Percentiles rank a stretch among this genome's conserved stretches.
Conservation (phyloP, 2,797 vertebrate genomes). For the Carduelis carduelis region DNA sequence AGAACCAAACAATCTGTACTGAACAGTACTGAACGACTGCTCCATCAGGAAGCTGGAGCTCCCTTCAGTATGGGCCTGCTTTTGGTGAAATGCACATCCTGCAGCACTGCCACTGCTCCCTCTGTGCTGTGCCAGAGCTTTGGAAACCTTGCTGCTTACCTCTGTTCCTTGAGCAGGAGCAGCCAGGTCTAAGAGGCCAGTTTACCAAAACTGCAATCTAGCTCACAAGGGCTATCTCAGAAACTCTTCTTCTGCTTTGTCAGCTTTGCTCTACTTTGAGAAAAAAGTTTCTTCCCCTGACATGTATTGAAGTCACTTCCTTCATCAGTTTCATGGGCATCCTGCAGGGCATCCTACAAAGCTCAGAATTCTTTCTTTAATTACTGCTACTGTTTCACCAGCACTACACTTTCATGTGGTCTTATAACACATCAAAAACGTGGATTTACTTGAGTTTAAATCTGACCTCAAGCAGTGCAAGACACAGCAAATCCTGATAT, state of each 20-base stretch:
- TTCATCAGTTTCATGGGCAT: background rate
- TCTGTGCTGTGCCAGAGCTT: background rate
- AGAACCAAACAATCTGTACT: background rate
- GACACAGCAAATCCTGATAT: background rate
- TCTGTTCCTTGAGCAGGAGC: background rate
- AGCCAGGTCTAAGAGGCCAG: background rate
- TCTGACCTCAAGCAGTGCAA: background rate
- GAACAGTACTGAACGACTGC: background rate
- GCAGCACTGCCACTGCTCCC: background rate
- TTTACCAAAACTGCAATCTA: background rate
- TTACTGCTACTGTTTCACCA: background rate
- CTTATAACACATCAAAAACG: background rate
- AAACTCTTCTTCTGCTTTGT: background rate
- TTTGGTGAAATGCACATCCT: background rate
- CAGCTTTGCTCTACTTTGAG: background rate
- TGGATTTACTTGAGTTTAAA: background rate
- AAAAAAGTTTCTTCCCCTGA: background rate
- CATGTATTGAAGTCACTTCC: background rate
- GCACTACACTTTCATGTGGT: background rate
- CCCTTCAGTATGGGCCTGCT: background rate
- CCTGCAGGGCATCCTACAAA: background rate
- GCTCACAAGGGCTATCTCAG: background rate
- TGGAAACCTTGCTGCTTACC: background rate
- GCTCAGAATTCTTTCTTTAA: background rate
- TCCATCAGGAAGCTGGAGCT: background rate